Base-by-base conservation (phyloP, 2,113 vertebrate species). In the Ursus arctos region DNA sequence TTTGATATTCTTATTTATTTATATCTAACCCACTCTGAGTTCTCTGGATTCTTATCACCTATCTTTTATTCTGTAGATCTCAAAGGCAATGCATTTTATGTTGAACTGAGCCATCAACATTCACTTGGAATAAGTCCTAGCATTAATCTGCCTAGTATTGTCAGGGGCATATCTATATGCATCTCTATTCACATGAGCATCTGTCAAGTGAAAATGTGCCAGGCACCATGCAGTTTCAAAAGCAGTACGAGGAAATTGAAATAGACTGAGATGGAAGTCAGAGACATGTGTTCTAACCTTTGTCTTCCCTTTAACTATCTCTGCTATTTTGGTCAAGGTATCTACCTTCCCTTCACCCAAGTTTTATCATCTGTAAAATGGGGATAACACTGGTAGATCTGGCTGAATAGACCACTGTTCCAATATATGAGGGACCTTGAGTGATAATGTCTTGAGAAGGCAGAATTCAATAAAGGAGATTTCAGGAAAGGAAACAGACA, bases 191-290 rank as follows among this genome's bases (percentile, higher is more conserved):
- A 28, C 49, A 85, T 31, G 74, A 97, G 83, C 92, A 96, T 94
- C 90, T 98, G 96, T 95, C 88, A 89, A 83, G 36, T 92, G 69
- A 90, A 92, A 97, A 96, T n/a, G 31, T 77, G 92, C 53, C 87
- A 97, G 86, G 89, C 33, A 43, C 19, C 86, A 94, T 36, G 69
- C 0, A 55, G 57, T 22, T 94, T 36, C 4, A 6, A 97, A 97
- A 97, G 59, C 71, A 96, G 10, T 21, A 15, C 1, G 6, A 63
- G 24, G 43, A 87, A 95, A 95, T 28, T 63, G 67, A 95, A 95
- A 94, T 2, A 15, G n/a, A 65, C 49, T 61, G 49, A 49, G 24
- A 1, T 47, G 16, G 21, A 89, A 96, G 79, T 76, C 26, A 97
- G 77, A 94, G 7, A 49, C 31, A 19, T 33, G 76, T 6, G 21